Percentiles rank a stretch among this genome's conserved stretches.
phyloP scores from a whole-genome alignment of 2,113 vertebrate genomes.

The Bungarus multicinctus region DNA sequence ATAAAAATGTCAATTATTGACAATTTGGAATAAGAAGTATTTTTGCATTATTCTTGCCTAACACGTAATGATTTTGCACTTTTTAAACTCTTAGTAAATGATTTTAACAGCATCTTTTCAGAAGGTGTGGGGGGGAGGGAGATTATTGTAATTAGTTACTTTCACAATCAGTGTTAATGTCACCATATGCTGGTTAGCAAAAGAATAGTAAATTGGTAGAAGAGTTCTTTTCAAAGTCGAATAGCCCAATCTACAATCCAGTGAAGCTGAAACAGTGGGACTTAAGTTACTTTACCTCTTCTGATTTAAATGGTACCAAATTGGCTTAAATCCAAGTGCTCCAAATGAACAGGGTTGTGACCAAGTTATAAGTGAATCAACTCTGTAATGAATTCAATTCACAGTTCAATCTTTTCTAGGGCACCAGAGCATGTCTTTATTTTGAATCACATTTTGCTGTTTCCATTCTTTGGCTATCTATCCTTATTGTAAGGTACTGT shows the following conservation, averaged over 20 bases:
- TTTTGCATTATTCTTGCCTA: constrained; percentile 33
- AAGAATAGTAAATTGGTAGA: constrained; percentile 64
- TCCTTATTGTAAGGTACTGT: constrained; percentile 64
- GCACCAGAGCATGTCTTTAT: constrained; percentile 69
- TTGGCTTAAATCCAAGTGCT: constrained; percentile 18
- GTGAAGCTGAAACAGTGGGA: constrained; percentile 10
- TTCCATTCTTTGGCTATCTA: constrained; percentile 62
- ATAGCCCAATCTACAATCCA: constrained; percentile 11
- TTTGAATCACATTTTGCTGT: constrained; percentile 66
- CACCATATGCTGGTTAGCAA: constrained; percentile 59
- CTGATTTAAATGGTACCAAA: constrained; percentile 16
- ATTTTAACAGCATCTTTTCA: constrained; percentile 54
- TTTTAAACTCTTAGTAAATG: constrained; percentile 43
- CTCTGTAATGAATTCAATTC: constrained; percentile 66
- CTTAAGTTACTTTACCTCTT: constrained; percentile 20
- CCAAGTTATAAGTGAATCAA: constrained; percentile 51
- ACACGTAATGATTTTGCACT: constrained; percentile 30
- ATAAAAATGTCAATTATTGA: constrained; percentile 17
- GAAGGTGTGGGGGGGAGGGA: constrained; percentile 22
- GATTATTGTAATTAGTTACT: constrained; percentile 56
- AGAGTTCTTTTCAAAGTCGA: constrained; percentile 54
- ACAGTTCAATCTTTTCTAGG: constrained; percentile 67
- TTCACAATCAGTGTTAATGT: constrained; percentile 54
- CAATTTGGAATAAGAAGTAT: neutral
- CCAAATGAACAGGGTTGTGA: constrained; percentile 16